These are phyloP conservation scores for Plectropomus leopardus DNA, from an alignment of 2,113 vertebrate genomes.

Conservation along the genomic window DNA sequence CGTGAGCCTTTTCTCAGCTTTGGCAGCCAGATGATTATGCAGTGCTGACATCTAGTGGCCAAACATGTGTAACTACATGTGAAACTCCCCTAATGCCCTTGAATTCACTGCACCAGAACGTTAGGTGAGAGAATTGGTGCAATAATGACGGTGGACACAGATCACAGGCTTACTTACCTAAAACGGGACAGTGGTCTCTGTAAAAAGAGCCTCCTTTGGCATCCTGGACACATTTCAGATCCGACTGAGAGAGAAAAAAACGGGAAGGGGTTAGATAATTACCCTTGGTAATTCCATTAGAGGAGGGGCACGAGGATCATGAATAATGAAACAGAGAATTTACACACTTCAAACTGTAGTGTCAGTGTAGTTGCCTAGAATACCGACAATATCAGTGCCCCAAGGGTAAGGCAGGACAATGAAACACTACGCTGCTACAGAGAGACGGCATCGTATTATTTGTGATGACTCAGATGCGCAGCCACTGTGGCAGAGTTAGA, in stretches of 20 bases:
- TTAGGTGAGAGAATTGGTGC: conserved; percentile 77
- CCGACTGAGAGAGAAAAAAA: conserved; percentile 87
- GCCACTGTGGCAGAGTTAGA: conserved; percentile 63
- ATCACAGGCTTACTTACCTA: conserved; percentile 89
- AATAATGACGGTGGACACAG: conserved; percentile 62
- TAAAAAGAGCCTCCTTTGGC: conserved; percentile 99
- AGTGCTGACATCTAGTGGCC: conserved; percentile 84
- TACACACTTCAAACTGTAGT: conserved; percentile 37
- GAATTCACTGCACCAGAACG: conserved; percentile 80
- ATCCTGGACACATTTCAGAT: conserved; percentile 99
- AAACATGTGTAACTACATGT: conserved; percentile 14
- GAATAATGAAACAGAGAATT: conserved; percentile 55
- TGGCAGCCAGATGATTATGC: conserved; percentile 47
- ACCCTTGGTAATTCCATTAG: conserved; percentile 55
- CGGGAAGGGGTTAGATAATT: conserved; percentile 42
- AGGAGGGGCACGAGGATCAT: conserved; percentile 26
- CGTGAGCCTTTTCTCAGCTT: conserved; percentile 16
- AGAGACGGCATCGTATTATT: conserved; percentile 43
- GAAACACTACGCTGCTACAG: conserved; percentile 34
- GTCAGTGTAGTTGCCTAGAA: conserved; percentile 29
- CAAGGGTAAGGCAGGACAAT: conserved; percentile 46
- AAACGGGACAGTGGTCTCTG: conserved; percentile 98
- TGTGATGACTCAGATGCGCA: conserved; percentile 77
- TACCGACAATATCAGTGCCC: conserved; percentile 50
- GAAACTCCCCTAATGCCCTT: conserved; percentile 74